These are phyloP conservation scores for Oxytorus armatus DNA, from an alignment of 2,888 invertebrate genomes.

Conservation along the genomic window DNA sequence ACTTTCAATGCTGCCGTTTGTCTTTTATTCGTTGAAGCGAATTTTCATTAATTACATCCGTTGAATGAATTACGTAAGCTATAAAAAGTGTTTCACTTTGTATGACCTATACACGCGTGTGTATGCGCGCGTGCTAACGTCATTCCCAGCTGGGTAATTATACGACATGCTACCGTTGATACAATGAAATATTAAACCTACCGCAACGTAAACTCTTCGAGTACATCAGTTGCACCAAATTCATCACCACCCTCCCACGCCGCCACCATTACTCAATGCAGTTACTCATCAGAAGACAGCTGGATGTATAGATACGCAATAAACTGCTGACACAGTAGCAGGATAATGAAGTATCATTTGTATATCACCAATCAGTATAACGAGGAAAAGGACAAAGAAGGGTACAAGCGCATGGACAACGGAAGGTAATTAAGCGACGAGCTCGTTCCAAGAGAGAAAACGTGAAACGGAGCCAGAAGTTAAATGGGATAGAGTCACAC, in stretches of 20 bases:
- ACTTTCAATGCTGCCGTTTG: no score
- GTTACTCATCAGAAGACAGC: conserved; percentile 1
- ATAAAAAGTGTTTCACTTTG: no score
- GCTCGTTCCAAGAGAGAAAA: conserved; percentile 71
- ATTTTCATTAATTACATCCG: no score
- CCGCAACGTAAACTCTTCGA: conserved; percentile 21
- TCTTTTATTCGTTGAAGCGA: no score
- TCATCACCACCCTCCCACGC: no score
- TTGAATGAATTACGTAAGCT: no score
- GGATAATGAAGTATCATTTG: conserved; percentile 32
- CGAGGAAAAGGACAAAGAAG: conserved; percentile 67
- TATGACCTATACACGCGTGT: no score
- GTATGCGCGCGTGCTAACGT: not conserved
- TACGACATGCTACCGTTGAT: conserved; percentile 3
- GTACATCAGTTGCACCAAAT: conserved; percentile 23
- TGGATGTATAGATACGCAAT: conserved; percentile 9
- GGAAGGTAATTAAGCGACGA: conserved; percentile 76
- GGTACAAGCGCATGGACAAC: conserved; percentile 68
- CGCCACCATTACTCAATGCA: conserved; percentile 1
- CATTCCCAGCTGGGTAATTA: conserved; percentile 16
- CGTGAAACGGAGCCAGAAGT: conserved; percentile 45
- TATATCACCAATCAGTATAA: conserved; percentile 57
- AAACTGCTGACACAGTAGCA: not conserved
- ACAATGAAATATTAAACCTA: conserved; percentile 31
- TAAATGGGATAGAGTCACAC: conserved; percentile 30